These are phyloP conservation scores for Physocephala rufipes DNA, from an alignment of 2,888 invertebrate genomes.

Conservation along the genomic window DNA sequence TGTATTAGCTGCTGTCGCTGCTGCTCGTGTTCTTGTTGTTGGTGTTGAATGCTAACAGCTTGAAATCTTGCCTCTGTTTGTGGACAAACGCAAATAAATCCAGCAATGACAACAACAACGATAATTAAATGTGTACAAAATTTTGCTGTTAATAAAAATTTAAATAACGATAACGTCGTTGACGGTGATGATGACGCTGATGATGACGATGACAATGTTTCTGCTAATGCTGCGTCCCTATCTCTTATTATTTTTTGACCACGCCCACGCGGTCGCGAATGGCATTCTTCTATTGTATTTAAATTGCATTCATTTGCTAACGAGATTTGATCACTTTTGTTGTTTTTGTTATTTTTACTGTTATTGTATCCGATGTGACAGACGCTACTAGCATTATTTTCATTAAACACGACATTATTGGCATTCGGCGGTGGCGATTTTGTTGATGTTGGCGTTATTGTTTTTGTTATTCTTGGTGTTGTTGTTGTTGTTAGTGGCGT, in stretches of 20 bases:
- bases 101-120: conserved; percentile 35
- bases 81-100: conserved; percentile 26
- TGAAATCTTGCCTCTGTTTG: conserved; percentile 12
- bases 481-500: conserved; percentile 15
- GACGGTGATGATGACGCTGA: conserved; percentile 34
- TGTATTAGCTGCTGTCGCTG: too few relatives aligned
- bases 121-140: conserved; percentile 50
- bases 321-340: neutral
- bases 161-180: conserved; percentile 16
- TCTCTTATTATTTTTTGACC: conserved; percentile 36
- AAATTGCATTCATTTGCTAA: neutral
- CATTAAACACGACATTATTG: conserved; percentile 1
- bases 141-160: conserved; percentile 41
- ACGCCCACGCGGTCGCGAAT: conserved; percentile 45
- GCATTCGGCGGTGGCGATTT: conserved; percentile 24
- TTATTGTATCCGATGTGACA: neutral
- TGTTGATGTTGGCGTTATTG: conserved; percentile 29
- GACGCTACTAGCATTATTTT: conserved; percentile 26
- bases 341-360: too few relatives aligned
- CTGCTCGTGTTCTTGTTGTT: conserved; percentile 7
- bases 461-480: conserved; percentile 39
- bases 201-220: conserved; percentile 37
- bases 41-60: neutral
- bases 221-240: neutral
- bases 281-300: conserved; percentile 43